These are phyloP conservation scores for Toxotes lorentzi DNA, from an alignment of 2,797 vertebrate genomes.

Conservation along the genomic window DNA sequence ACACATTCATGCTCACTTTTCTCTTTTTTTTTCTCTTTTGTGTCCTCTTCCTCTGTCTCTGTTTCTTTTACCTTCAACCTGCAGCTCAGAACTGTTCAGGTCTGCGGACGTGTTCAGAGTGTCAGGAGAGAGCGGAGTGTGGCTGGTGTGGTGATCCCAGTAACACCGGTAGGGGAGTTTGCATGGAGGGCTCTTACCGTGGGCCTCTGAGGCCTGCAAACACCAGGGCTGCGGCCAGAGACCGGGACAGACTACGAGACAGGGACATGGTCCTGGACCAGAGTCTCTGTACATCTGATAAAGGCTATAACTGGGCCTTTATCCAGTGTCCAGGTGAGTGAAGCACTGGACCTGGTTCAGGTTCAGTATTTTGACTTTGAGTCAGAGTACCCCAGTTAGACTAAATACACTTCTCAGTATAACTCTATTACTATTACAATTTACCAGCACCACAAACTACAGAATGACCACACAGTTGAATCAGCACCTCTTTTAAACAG, in stretches of 20 bases:
- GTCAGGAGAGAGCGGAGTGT: constrained; percentile 91
- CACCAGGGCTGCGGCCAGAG: constrained; percentile 49
- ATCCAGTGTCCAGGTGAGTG: constrained; percentile 93
- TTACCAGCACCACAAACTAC: not conserved
- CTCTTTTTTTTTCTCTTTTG: not conserved
- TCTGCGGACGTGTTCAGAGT: constrained; percentile 90
- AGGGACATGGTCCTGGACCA: constrained; percentile 89
- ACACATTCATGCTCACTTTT: not conserved
- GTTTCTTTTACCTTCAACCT: not conserved
- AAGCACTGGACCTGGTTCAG: fast-evolving
- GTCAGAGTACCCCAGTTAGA: not conserved
- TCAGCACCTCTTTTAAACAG: not conserved
- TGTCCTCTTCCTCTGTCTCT: not conserved
- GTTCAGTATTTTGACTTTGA: not conserved
- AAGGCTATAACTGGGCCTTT: constrained; percentile 92
- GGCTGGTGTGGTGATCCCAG: constrained; percentile 95
- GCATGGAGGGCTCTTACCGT: constrained; percentile 91
- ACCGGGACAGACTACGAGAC: constrained; percentile 52
- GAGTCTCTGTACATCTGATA: constrained; percentile 88
- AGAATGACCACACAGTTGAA: not conserved
- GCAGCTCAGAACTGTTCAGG: constrained; percentile 94
- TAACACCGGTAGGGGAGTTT: constrained; percentile 91
- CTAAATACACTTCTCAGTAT: too few relatives aligned
- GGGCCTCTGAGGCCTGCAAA: constrained; percentile 86
- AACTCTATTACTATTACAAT: too few relatives aligned